Base-by-base conservation (phyloP, 1,140 invertebrate species). In the Parasteatoda tepidariorum region DNA sequence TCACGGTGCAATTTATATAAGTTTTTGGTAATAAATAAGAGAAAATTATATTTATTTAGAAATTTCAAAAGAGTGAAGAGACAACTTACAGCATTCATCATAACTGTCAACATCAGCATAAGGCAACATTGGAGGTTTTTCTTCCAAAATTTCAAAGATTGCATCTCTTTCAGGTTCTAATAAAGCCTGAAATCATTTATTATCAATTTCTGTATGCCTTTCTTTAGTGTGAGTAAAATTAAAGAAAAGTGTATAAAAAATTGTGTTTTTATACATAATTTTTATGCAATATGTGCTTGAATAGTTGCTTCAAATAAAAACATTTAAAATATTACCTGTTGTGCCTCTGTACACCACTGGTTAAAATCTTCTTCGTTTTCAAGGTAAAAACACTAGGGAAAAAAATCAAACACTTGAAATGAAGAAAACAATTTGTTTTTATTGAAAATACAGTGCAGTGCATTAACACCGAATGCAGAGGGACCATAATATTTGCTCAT, bases 321-420 rank as follows among this genome's bases (percentile, higher is more conserved):
- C n/a, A n/a, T n/a, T n/a, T n/a, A 15, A 18, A 62, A n/a, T 61
- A 9, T 71, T 55, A 83, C 74, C 55, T 83, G 64, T 88, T 93
- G 91, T 86, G 96, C 92, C 64, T 91, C 90, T 67, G 90, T 89
- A 87, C 95, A 94, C 82, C 98, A 90, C 70, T 93, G 18, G 91
- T 94, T 92, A 89, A 98, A 98, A 78, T 96, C 95, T 73, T 89
- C 90, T 89, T 96, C 94, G 26, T 93, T 95, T 86, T 92, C 92
- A 89, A 96, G 97, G 79, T 96, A 93, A 88, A 98, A 98, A 88
- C 96, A 97, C 86, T 84, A 31, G 22, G 75, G 67, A 38, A 62
- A 18, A 68, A 55, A 48, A 66, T 98, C 92, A 85, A 97, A 96
- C 83, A 98, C 92, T 62, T 96, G 98, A 30, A 91, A 99, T 95